These are phyloP conservation scores for Spodoptera picta DNA, from an alignment of 2,888 invertebrate genomes.

Conservation along the genomic window DNA sequence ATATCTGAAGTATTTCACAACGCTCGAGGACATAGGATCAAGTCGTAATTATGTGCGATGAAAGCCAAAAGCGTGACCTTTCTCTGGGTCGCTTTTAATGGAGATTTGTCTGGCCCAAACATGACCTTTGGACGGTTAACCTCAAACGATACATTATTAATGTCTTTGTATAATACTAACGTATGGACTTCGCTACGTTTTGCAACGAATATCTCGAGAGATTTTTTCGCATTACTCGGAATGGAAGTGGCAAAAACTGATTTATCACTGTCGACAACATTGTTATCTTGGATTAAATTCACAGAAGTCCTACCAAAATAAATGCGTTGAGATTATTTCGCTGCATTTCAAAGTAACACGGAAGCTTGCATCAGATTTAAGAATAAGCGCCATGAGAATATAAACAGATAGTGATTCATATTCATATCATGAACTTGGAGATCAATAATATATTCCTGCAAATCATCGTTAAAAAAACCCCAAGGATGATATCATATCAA, in stretches of 20 bases:
- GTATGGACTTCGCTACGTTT: constrained; percentile 36
- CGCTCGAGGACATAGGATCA: constrained; percentile 50
- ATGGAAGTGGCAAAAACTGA: constrained; percentile 4
- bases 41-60: constrained; percentile 66
- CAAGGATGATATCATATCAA: constrained; percentile 18
- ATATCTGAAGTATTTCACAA: constrained; percentile 37
- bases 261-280: constrained; percentile 7
- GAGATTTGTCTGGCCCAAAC: constrained; percentile 70
- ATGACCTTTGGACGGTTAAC: constrained; percentile 75
- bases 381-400: constrained; percentile 31
- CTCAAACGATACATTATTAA: constrained; percentile 77
- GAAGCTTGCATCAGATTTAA: constrained; percentile 18
- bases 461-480: constrained; percentile 14
- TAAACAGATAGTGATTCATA: constrained; percentile 34
- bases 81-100: constrained; percentile 70
- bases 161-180: constrained; percentile 62
- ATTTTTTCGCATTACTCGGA: constrained; percentile 3
- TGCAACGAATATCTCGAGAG: constrained; percentile 11
- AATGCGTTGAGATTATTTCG: constrained; percentile 10
- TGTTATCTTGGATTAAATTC: constrained; percentile 26
- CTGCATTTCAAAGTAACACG: constrained; percentile 36
- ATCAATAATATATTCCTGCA: constrained; percentile 9
- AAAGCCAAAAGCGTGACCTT: constrained; percentile 76
- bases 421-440: constrained; percentile 34
- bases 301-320: constrained; percentile 15